These are phyloP conservation scores for Epiblema foenella DNA, from an alignment of 2,888 invertebrate species.

Conservation along the genomic window DNA sequence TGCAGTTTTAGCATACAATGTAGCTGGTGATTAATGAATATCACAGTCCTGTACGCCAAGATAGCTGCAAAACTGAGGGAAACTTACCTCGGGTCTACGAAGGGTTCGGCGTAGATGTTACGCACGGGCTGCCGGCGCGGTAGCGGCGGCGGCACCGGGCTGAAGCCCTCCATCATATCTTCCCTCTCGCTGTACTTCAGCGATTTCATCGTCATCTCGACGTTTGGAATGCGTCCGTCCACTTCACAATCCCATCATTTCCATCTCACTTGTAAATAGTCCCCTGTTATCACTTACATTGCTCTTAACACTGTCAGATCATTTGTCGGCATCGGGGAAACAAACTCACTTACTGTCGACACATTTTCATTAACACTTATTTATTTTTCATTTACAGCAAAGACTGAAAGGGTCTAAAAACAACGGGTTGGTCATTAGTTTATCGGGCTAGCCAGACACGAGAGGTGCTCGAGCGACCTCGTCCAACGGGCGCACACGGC, in stretches of 20 bases:
- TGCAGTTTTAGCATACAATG: background rate
- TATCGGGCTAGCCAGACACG: slow-evolving; percentile 20
- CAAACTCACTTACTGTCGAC: slow-evolving; percentile 38
- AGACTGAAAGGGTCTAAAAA: slow-evolving; percentile 25
- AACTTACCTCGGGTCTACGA: slow-evolving; percentile 86
- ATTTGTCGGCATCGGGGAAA: slow-evolving; percentile 31
- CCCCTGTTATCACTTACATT: slow-evolving; percentile 75
- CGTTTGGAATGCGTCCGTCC: slow-evolving; percentile 60
- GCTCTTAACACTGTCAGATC: slow-evolving; percentile 39
- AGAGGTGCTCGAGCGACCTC: slow-evolving; percentile 48
- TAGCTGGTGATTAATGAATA: background rate
- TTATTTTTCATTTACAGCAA: background rate
- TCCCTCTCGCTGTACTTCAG: slow-evolving; percentile 83
- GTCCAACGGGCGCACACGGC: slow-evolving; percentile 58
- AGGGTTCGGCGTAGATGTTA: slow-evolving; percentile 88
- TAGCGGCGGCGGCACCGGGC: slow-evolving; percentile 86
- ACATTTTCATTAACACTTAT: slow-evolving; percentile 36
- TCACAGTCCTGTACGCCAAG: background rate
- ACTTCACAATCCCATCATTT: slow-evolving; percentile 72
- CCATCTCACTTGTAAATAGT: slow-evolving; percentile 63
- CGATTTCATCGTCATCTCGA: slow-evolving; percentile 87
- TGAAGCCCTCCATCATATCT: slow-evolving; percentile 83
- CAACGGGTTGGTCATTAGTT: slow-evolving; percentile 24
- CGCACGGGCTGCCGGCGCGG: slow-evolving; percentile 86
- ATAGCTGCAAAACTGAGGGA: background rate